Conservation (phyloP, 2,113 vertebrate species). For the Aegithalos caudatus region DNA sequence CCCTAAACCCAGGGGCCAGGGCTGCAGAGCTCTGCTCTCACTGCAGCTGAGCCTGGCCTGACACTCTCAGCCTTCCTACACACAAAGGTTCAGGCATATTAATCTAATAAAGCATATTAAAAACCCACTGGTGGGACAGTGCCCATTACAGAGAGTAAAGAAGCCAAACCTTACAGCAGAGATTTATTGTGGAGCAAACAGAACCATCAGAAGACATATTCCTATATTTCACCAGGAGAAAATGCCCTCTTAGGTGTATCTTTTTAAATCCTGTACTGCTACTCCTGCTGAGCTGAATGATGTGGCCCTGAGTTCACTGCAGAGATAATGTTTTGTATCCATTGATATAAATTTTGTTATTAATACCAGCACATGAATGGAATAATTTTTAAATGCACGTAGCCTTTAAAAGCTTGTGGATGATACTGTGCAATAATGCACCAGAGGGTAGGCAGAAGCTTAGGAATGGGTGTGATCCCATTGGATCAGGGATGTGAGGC, state of each 20-base stretch:
- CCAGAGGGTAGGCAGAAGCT: not conserved
- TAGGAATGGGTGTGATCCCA: not conserved
- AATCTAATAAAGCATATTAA: not conserved
- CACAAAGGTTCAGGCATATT: not conserved
- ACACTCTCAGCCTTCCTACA: not conserved
- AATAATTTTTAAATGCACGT: not conserved
- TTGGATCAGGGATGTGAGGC: not conserved
- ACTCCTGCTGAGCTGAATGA: not conserved
- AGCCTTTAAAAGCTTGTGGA: not conserved
- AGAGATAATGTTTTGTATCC: not conserved
- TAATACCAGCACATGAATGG: not conserved
- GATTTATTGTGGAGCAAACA: not conserved
- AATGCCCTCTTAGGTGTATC: not conserved
- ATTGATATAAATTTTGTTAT: not conserved
- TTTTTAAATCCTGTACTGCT: not conserved
- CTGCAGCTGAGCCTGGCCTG: not conserved
- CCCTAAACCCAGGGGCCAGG: not conserved
- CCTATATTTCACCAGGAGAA: not conserved
- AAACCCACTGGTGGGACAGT: not conserved
- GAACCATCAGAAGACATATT: not conserved
- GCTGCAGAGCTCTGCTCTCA: not conserved
- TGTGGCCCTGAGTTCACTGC: not conserved
- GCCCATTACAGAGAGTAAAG: not conserved
- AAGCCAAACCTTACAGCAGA: not conserved
- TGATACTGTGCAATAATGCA: not conserved